phyloP scores from a whole-genome alignment of 1,140 invertebrate genomes.

The Drosophila nasuta region DNA sequence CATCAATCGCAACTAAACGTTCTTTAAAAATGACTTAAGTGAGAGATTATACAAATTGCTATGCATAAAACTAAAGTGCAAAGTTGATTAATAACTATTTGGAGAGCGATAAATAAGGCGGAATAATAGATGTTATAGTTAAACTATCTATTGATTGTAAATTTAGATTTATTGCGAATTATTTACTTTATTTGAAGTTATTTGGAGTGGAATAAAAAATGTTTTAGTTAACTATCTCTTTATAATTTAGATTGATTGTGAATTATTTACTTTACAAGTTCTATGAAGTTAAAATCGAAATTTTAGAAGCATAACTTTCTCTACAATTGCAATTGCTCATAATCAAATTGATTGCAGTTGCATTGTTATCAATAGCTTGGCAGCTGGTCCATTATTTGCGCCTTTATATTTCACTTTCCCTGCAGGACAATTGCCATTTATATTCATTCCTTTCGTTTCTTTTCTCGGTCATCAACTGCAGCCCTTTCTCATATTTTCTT shows the following conservation, averaged over 20 bases:
- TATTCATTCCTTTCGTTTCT: constrained; percentile 3
- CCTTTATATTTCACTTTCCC: constrained; percentile 2
- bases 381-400: background rate
- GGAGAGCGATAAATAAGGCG: background rate
- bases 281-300: too few relatives aligned
- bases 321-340: too few relatives aligned
- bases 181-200: too few relatives aligned
- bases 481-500: background rate
- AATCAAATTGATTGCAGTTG: background rate
- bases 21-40: background rate
- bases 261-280: too few relatives aligned
- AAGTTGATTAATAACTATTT: background rate
- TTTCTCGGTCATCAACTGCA: background rate
- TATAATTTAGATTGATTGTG: too few relatives aligned
- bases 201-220: too few relatives aligned
- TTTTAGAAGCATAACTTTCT: too few relatives aligned
- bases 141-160: too few relatives aligned
- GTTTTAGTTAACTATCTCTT: too few relatives aligned
- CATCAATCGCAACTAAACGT: constrained; percentile 24
- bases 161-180: too few relatives aligned
- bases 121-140: too few relatives aligned
- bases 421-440: constrained; percentile 15
- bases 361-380: background rate
- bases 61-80: background rate
- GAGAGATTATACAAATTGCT: constrained; percentile 1